Percentiles rank a stretch among this genome's conserved stretches.
Evolutionary conservation across 2,113 vertebrate species (phyloP).

Genomic region (Plotosus lineatus): DNA sequence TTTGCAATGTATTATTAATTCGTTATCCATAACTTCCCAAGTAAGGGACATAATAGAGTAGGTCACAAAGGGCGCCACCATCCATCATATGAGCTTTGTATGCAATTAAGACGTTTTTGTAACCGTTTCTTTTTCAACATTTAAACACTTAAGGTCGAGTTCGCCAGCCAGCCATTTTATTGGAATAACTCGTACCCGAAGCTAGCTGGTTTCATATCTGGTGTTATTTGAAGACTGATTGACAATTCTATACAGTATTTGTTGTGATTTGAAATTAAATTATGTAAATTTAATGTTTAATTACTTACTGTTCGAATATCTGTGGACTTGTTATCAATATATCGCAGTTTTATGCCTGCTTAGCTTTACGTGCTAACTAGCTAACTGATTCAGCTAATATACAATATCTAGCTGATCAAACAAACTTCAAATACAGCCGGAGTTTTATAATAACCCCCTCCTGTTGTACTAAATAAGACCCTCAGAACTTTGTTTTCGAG

Average conservation of each 20-base stretch:
- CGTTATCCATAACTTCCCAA: too few species aligned
- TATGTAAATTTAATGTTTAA: neutral
- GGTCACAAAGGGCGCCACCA: too few species aligned
- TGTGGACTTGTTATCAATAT: neutral
- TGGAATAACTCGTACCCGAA: neutral
- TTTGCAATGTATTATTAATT: too few species aligned
- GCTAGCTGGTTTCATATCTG: neutral
- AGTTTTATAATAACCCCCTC: neutral
- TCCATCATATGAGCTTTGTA: too few species aligned
- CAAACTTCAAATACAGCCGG: neutral
- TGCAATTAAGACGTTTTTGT: too few species aligned
- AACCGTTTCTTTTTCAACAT: too few species aligned
- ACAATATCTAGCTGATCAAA: neutral
- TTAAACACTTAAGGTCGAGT: too few species aligned
- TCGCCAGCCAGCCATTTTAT: neutral
- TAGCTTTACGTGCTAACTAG: slow-evolving; percentile 12
- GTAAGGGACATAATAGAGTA: too few species aligned
- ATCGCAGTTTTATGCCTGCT: slow-evolving; percentile 9
- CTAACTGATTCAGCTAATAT: slow-evolving; percentile 20
- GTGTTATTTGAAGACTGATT: too few species aligned
- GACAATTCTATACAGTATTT: too few species aligned
- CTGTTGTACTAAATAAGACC: neutral
- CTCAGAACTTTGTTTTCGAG: neutral
- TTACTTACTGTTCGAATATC: slow-evolving; percentile 7
- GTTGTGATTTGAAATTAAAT: too few species aligned